Evolutionary conservation across 2,113 vertebrate genomes (phyloP), one percentile per base, ranked within the genome.

Genomic region (Pitta sordida): DNA sequence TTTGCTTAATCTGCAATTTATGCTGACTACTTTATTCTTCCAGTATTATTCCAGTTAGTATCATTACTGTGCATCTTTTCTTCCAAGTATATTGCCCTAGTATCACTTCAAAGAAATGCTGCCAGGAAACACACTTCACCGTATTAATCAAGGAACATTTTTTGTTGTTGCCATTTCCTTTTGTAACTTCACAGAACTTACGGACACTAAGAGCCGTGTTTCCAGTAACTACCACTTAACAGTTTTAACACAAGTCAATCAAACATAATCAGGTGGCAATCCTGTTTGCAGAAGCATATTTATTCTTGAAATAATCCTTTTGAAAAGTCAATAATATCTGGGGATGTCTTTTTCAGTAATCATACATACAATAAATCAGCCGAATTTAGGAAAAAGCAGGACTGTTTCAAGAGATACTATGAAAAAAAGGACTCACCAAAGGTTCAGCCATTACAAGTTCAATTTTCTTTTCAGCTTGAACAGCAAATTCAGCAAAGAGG

Each of bases 381-480:
- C 29, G 34, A 51, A 36, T 87, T 62, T 13, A 89, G 41, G 17
- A 80, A 67, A 62, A 74, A 68, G 5, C 12, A 63, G 20, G 11
- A 81, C 4, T 0, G 0, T 62, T 90, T 90, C 7, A 53, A 80
- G 17, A 16, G 29, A 49, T 30, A 79, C 7, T 19, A 41, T 6
- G 3, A 39, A 70, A 44, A 69, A 60, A 78, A 71, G 34, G 65
- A 98, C 99, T 99, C 95, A 99, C 99, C 99, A 99, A 98, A 67
- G 99, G 99, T 97, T 99, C 99, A 65, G 99, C 99, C 99, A 99
- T 99, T 97, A 99, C 99, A 98, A 99, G 98, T 98, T 99, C 99
- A 90, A 99, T 99, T 98, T 99, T 99, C 98, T 99, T 99, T 98
- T 99, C 99, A 70, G 99, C 99, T 91, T 99, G 99, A 97, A 99